A percentile compares a stretch with the other conserved stretches of the same genome.
Evolutionary conservation across 2,888 invertebrate species (phyloP).

Genomic region (Temnothorax ravouxi): DNA sequence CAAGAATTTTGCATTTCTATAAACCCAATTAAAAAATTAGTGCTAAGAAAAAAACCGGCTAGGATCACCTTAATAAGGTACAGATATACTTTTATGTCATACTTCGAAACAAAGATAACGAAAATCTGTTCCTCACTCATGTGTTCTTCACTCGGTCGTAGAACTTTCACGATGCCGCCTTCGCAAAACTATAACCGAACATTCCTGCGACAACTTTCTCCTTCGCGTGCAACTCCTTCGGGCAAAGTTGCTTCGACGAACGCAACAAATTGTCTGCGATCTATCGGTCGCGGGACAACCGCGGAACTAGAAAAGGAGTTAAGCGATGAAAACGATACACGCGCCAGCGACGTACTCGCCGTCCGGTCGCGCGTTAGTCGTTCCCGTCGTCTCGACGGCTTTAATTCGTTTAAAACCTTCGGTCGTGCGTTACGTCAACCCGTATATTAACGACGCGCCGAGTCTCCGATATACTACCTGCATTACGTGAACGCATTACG

Average conservation of each 20-base stretch:
- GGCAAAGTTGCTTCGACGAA: neutral
- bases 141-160: neutral
- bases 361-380: slow-evolving; percentile 21
- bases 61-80: no score
- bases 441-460: slow-evolving; percentile 55
- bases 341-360: slow-evolving; percentile 33
- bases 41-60: no score
- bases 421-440: slow-evolving; percentile 69
- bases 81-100: neutral
- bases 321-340: slow-evolving; percentile 18
- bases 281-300: neutral
- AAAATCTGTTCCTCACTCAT: neutral
- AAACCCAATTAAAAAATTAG: no score
- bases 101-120: neutral
- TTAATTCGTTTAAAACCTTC: slow-evolving; percentile 78
- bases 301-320: neutral
- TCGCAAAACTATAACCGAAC: neutral
- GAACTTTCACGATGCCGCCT: neutral
- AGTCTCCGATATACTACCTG: slow-evolving; percentile 64
- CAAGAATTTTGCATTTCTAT: no score
- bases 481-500: slow-evolving; percentile 71
- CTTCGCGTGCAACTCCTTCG: neutral
- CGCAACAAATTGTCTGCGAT: neutral
- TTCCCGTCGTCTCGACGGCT: slow-evolving; percentile 59
- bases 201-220: slow-evolving; percentile 13